These are phyloP conservation scores for Manis crassicaudata DNA, from an alignment of 2,797 vertebrate genomes.

Conservation along the genomic window DNA sequence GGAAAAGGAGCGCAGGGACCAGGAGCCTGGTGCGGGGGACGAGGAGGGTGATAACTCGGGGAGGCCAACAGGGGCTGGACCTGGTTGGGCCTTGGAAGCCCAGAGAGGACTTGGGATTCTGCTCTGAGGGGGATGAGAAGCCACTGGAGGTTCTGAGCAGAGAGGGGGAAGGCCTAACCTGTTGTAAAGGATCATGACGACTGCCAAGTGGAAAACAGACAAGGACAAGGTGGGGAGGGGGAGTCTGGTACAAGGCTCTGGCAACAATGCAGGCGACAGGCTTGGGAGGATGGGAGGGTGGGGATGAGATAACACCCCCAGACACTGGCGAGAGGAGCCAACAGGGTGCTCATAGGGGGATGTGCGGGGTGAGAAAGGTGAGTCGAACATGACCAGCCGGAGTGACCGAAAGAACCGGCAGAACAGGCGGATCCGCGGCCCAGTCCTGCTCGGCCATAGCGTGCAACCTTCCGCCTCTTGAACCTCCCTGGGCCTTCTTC, in stretches of 20 bases:
- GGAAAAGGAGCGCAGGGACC: accelerated
- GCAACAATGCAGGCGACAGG: neutral
- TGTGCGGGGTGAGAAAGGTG: neutral
- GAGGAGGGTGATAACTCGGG: neutral
- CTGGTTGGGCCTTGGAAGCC: neutral
- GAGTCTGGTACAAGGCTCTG: neutral
- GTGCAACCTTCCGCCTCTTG: accelerated
- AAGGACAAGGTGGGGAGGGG: too few relatives aligned
- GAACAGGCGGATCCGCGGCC: neutral
- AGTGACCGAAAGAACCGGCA: neutral
- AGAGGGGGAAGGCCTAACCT: neutral
- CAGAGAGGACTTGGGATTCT: neutral
- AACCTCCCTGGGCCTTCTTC: neutral
- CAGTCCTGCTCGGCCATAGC: too few relatives aligned
- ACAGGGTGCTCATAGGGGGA: neutral
- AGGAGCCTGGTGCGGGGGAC: accelerated
- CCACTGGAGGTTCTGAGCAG: neutral
- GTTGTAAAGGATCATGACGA: neutral
- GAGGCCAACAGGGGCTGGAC: neutral
- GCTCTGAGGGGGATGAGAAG: neutral
- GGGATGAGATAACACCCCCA: too few relatives aligned
- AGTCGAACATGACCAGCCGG: neutral
- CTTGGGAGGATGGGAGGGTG: accelerated
- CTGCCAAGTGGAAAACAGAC: neutral
- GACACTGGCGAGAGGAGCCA: neutral